Evolutionary conservation across 2,888 invertebrate species (phyloP).

Genomic region (Blera fallax): DNA sequence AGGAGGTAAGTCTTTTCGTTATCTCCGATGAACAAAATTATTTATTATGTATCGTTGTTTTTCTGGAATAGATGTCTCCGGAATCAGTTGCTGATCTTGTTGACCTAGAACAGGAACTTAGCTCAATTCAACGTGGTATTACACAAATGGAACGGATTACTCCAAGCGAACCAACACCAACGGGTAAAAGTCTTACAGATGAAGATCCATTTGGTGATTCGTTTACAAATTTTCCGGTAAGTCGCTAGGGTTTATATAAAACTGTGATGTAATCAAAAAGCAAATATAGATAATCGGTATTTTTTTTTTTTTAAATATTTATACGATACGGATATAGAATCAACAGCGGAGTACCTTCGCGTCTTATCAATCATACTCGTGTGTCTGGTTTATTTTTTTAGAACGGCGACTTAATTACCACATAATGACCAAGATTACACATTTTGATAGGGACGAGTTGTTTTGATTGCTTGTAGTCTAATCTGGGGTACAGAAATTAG

Average conservation of each 20-base stretch:
- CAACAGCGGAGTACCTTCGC: not conserved
- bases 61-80: conserved; percentile 81
- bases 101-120: conserved; percentile 93
- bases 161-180: conserved; percentile 86
- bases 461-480: not conserved
- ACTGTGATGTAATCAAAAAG: not conserved
- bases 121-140: conserved; percentile 92
- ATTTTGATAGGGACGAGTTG: not conserved
- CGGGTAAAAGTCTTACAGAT: conserved; percentile 82
- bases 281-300: not conserved
- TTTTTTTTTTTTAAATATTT: not conserved
- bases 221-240: conserved; percentile 84
- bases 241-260: not conserved
- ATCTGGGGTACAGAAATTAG: not conserved
- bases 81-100: conserved; percentile 90
- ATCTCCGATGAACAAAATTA: not conserved
- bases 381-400: not conserved
- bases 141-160: conserved; percentile 94
- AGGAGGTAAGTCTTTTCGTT: conserved; percentile 73
- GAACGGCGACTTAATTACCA: not conserved
- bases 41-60: not conserved
- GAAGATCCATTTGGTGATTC: conserved; percentile 90
- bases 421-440: not conserved
- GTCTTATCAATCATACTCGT: conserved; percentile 10
- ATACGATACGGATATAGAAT: conserved; percentile 1